Evolutionary conservation across 92 coral and sea anemone species (phyloP), one percentile per base, ranked within the genome.

Genomic region (Epizoanthus fatuus): DNA sequence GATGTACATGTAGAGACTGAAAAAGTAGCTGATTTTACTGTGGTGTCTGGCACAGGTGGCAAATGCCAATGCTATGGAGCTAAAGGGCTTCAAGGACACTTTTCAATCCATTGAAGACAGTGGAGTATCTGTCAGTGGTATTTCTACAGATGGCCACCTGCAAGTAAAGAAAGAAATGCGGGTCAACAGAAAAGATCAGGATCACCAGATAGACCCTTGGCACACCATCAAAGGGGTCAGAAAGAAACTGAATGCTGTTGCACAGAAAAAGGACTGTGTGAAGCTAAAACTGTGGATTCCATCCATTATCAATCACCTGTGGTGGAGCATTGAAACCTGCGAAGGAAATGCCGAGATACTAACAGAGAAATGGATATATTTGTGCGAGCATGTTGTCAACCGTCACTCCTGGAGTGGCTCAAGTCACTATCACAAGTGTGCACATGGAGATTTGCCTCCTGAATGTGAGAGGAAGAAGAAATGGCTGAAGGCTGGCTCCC

Each of bases 61-160:
- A 0, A 75, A 77, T 69, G 75, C 88, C 9, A 88, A 88, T 59
- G 87, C 83, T 20, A 81, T 88, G 91, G 92, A 83, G 49, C 63
- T 66, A 37, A 81, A 81, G 63, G 86, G 91, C 40, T 74, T 84
- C 40, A 37, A 40, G 63, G 8, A 58, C 53, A 4, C 53, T 16
- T 6, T 54, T 63, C 2, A 77, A 35, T 22, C 7, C 4, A 32
- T 74, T 53, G 66, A 74, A 11, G 84, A 44, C 12, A 62, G 64
- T 75, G 84, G 58, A 0, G 5, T 63, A 0, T 16, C 53, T 4
- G 89, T 85, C 0, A 3, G 47, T 0, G 13, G 69, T 86, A 8
- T 49, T 10, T 49, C 53, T 12, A 49, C 53, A 49, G 53, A 49
- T 49, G 53, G 53, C 14, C 53, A 49, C 53, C 53, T 49, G 53